Evolutionary conservation across 2,113 vertebrate genomes (phyloP), one percentile per base, ranked within the genome.

Genomic region (Dipodomys merriami): DNA sequence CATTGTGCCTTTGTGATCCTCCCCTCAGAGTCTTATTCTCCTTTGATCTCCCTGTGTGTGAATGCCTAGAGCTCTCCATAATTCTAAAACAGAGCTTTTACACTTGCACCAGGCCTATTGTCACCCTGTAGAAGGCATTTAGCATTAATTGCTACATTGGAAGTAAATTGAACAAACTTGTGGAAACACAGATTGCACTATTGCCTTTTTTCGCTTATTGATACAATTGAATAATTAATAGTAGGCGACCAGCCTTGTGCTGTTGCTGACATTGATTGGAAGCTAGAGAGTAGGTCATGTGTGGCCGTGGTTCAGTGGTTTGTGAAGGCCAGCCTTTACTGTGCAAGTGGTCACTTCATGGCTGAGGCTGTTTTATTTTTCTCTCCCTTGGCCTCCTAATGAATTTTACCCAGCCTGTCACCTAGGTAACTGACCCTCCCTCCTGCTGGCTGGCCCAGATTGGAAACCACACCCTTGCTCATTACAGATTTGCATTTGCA

Each of bases 401-500:
- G 93, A 57, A 65, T 81, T 86, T 78, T 62, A 76, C 71, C 44
- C 30, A 29, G 78, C 27, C 92, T 62, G 86, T 98, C 96, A 88
- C 96, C 96, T 85, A 95, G 95, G 97, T 96, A 97, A 97, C 92
- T 0, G 0, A 16, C 86, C 78, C 35, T 62, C 79, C 27, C 0
- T 0, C 6, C 18, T 68, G 67, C 35, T 67, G 74, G 76, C 88
- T 71, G 82, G 68, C 57, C 65, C 90, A 67, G 91, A 22, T 29
- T 74, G 94, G 83, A 94, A 94, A 69, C 15, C 0, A 44, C 90
- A 60, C 91, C 86, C 96, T 97, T 96, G 97, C 96, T 94, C 94
- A 69, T 95, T 96, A 91, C 69, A 82, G 84, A 92, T 93, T 71
- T 90, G 95, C 93, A 78, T 96, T 97, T 96, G 90, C 96, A 96